These are phyloP conservation scores for Vulpes vulpes DNA, from an alignment of 2,113 vertebrate genomes.

Conservation along the genomic window DNA sequence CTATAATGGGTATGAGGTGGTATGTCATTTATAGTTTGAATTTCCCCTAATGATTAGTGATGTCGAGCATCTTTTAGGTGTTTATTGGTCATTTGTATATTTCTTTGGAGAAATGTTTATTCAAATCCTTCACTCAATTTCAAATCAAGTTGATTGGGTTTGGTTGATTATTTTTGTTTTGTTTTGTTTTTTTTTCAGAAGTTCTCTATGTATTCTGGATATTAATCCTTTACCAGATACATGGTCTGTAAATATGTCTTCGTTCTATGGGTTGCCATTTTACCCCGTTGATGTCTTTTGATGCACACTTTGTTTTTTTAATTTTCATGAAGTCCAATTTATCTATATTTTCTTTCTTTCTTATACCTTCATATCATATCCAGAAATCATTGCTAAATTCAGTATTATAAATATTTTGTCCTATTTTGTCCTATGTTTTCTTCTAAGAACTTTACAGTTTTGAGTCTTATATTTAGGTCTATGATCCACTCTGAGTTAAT, in stretches of 20 bases:
- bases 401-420: not conserved
- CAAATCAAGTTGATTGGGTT: not conserved
- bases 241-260: not conserved
- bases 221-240: not conserved
- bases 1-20: not conserved
- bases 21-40: not conserved
- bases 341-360: not conserved
- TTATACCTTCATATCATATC: not conserved
- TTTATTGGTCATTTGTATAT: not conserved
- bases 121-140: not conserved
- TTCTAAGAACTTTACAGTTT: not conserved
- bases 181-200: not conserved
- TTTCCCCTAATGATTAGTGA: not conserved
- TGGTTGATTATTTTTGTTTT: not conserved
- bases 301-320: not conserved
- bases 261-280: not conserved
- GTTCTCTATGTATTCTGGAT: not conserved
- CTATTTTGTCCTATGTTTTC: not conserved
- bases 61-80: not conserved
- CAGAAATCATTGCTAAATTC: not conserved
- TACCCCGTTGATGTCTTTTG: not conserved
- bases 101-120: not conserved
- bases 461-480: not conserved
- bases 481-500: not conserved
- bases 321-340: not conserved